phyloP scores from a whole-genome alignment of 2,113 vertebrate species.

The Tachycineta bicolor region DNA sequence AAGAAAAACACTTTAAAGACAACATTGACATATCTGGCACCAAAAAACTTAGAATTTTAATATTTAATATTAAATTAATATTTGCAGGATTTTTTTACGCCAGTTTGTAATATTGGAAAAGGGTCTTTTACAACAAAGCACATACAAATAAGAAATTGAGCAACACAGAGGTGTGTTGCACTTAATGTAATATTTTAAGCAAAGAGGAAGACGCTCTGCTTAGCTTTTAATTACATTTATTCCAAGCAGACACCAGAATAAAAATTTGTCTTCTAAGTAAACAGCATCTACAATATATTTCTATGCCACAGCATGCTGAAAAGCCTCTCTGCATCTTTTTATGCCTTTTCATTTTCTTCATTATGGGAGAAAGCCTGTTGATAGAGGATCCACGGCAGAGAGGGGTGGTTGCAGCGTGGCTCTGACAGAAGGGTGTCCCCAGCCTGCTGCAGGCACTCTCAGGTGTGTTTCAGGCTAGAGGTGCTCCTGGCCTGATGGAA shows the following conservation, averaged over 20 bases:
- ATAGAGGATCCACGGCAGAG: accelerated
- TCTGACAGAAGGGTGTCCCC: neutral
- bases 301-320: neutral
- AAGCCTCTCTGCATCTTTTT: neutral
- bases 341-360: neutral
- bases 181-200: slow-evolving; percentile 19
- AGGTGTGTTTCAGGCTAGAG: accelerated
- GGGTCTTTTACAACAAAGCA: neutral
- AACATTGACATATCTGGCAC: neutral
- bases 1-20: neutral
- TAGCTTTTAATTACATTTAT: slow-evolving; percentile 14
- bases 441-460: too few relatives aligned
- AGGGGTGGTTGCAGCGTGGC: accelerated
- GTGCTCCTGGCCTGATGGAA: neutral
- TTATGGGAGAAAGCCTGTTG: neutral
- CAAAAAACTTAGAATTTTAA: neutral
- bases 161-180: neutral
- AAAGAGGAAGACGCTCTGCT: neutral
- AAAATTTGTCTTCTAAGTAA: neutral
- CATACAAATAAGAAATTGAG: neutral
- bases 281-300: neutral
- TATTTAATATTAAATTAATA: neutral
- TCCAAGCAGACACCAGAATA: neutral
- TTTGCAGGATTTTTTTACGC: neutral
- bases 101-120: neutral